A percentile compares a stretch with the other conserved stretches of the same genome.
phyloP scores from a whole-genome alignment of 1,140 invertebrate genomes.

The Hycleus phaleratus region DNA sequence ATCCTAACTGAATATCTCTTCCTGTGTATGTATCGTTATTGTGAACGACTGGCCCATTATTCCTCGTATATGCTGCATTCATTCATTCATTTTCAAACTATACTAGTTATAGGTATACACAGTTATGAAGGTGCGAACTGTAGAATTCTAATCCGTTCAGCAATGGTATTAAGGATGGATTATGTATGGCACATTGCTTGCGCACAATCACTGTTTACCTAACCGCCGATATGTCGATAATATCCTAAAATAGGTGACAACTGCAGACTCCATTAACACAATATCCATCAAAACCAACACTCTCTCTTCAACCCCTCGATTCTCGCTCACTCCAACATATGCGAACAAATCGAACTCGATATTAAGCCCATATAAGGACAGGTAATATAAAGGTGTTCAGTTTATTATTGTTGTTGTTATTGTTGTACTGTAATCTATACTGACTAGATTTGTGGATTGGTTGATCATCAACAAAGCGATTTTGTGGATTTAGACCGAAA shows the following conservation, averaged over 20 bases:
- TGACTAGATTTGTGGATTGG: neutral
- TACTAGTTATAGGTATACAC: no score
- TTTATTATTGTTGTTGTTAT: neutral
- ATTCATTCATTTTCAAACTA: neutral
- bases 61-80: neutral
- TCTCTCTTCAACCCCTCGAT: no score
- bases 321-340: no score
- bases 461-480: slow-evolving; percentile 2
- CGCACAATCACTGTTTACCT: slow-evolving; percentile 21
- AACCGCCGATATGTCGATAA: slow-evolving; percentile 15
- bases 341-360: no score
- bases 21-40: slow-evolving; percentile 6
- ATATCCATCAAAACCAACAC: slow-evolving; percentile 1
- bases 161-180: slow-evolving; percentile 15
- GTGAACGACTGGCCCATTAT: slow-evolving; percentile 9
- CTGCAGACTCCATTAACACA: slow-evolving; percentile 13
- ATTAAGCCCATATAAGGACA: neutral
- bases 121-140: slow-evolving; percentile 12
- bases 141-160: slow-evolving; percentile 13
- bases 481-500: neutral
- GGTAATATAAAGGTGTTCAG: neutral
- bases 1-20: slow-evolving; percentile 14
- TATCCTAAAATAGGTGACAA: slow-evolving; percentile 7
- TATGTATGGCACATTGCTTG: slow-evolving; percentile 9
- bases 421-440: slow-evolving; percentile 1